A percentile compares a stretch with the other conserved stretches of the same genome.
These are phyloP conservation scores for Phoxinus phoxinus DNA, from an alignment of 2,113 vertebrate genomes.

Conservation along the genomic window DNA sequence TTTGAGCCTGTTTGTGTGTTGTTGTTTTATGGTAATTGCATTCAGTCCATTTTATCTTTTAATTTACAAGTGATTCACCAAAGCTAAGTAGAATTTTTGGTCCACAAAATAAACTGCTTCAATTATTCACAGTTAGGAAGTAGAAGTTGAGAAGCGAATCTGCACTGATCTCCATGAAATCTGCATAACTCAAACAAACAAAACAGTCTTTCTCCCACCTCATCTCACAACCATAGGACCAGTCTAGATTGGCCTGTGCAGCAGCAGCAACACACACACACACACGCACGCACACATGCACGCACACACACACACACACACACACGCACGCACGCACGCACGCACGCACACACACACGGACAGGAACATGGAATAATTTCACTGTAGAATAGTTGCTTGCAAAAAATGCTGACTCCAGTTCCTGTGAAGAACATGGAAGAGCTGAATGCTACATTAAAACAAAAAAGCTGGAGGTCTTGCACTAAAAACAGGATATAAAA, in stretches of 20 bases:
- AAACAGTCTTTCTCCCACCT: neutral
- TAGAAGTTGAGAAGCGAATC: neutral
- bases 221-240: neutral
- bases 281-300: neutral
- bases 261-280: neutral
- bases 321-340: neutral
- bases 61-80: neutral
- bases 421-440: neutral
- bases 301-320: neutral
- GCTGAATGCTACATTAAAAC: neutral
- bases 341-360: neutral
- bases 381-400: neutral
- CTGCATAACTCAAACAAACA: neutral
- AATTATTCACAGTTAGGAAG: neutral
- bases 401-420: neutral
- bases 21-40: neutral
- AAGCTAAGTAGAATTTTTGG: neutral
- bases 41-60: neutral
- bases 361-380: neutral
- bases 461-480: neutral
- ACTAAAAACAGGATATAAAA: no score
- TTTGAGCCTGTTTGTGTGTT: neutral
- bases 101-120: neutral
- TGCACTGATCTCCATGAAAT: constrained; percentile 19
- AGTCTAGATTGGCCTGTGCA: neutral